Conservation (phyloP, 2,888 invertebrate species). For the Trisateles emortualis region DNA sequence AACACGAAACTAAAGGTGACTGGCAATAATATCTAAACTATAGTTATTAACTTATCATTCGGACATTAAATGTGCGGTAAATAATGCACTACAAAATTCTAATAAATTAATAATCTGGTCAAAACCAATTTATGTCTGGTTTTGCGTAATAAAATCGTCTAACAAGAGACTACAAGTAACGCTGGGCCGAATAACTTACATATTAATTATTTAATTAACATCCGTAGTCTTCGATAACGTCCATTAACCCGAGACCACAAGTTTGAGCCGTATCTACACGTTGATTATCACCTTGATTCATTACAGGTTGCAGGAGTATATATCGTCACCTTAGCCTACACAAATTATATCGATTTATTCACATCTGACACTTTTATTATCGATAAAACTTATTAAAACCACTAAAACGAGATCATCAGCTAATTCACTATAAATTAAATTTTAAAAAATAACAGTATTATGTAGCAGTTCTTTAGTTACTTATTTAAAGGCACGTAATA, state of each 20-base stretch:
- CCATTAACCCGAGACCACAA: slow-evolving; percentile 86
- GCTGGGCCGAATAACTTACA: slow-evolving; percentile 75
- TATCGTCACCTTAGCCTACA: slow-evolving; percentile 62
- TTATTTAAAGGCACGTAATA: slow-evolving; percentile 21
- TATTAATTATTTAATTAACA: slow-evolving; percentile 71
- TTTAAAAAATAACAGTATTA: not conserved
- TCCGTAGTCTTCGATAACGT: slow-evolving; percentile 77
- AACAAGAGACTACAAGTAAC: slow-evolving; percentile 62
- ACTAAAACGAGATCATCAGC: slow-evolving; percentile 15
- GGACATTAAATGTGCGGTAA: slow-evolving; percentile 40
- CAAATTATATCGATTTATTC: slow-evolving; percentile 42
- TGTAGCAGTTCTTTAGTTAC: not conserved
- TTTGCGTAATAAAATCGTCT: slow-evolving; percentile 54
- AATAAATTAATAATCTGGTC: slow-evolving; percentile 44
- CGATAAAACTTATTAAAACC: slow-evolving; percentile 35
- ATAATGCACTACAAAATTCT: slow-evolving; percentile 41
- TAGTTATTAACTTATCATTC: slow-evolving; percentile 49
- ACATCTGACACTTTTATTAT: slow-evolving; percentile 48
- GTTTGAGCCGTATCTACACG: slow-evolving; percentile 75
- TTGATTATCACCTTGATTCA: slow-evolving; percentile 70
- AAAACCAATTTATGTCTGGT: slow-evolving; percentile 79
- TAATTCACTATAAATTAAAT: not conserved
- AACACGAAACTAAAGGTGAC: slow-evolving; percentile 69
- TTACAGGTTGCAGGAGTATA: slow-evolving; percentile 76
- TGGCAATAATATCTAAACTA: slow-evolving; percentile 63